Base-by-base conservation (phyloP, 2,888 invertebrate species). In the Metacarcinus magister region DNA sequence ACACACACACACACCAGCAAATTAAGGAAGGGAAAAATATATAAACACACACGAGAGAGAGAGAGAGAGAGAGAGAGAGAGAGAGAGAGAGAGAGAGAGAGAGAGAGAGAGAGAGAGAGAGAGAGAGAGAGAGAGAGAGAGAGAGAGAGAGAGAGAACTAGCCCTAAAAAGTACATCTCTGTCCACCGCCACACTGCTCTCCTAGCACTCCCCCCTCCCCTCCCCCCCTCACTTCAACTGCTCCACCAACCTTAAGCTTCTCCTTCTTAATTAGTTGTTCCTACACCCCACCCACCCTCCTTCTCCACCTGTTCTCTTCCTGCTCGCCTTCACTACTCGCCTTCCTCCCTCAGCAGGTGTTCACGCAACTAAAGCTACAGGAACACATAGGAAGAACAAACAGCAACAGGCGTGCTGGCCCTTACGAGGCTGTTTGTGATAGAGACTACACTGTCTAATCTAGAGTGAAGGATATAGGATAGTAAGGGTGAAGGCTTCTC, bases 61-160 rank as follows among this genome's bases (percentile, higher is more conserved):
- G 75, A 75, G 75, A 75, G 28, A 75, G 28, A 75, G 28, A 75
- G 28, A 75, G 28, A 75, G 28, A 75, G 75, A 75, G 28, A 75
- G 75, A 75, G 28, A 75, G 28, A 10, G 28, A 28, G 5, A 28
- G 28, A 75, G 28, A 75, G 28, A 60, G 67, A 54, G 67, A 67
- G 67, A 67, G 67, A 67, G 67, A 82, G 82, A 82, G 82, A 82
- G 82, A 82, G 82, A 82, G 82, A 82, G 82, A 82, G 82, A 82
- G 82, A 82, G 82, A 82, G 82, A 82, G 82, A 82, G 82, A 82
- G 82, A 67, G 82, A 82, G 82, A 82, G 82, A 32, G 82, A 82
- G 82, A 82, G 82, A 82, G 82, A 82, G 82, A 82, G 82, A 82
- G 32, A 82, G 82, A 82, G 82, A 82, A 23, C 67, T 67, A 23